Evolutionary conservation across 2,113 vertebrate species (phyloP).

Genomic region (Saguinus midas): DNA sequence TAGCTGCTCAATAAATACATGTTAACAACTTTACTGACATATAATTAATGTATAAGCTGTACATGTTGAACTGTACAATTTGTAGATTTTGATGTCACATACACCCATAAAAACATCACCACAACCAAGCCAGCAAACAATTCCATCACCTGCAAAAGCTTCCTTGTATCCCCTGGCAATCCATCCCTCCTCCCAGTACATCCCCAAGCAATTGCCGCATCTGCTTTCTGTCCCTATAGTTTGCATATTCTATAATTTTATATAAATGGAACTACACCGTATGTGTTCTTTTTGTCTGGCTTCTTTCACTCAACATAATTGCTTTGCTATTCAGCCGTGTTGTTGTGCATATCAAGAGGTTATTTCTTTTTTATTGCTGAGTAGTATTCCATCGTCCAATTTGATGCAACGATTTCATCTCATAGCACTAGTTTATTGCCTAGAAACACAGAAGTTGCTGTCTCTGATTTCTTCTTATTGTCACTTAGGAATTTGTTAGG

Average conservation of each 20-base stretch:
- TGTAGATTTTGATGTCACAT: background rate
- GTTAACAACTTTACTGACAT: background rate
- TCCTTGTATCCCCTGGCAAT: background rate
- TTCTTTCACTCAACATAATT: background rate
- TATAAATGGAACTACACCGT: background rate
- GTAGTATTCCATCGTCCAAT: background rate
- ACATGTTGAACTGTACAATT: background rate
- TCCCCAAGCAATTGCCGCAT: background rate
- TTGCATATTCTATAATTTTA: background rate
- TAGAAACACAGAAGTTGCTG: background rate
- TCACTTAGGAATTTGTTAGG: background rate
- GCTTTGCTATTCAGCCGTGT: background rate
- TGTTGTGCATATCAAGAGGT: background rate
- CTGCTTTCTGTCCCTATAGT: background rate
- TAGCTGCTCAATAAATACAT: background rate
- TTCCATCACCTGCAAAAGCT: background rate
- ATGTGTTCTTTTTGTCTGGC: background rate
- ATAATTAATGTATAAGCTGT: background rate
- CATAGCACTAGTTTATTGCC: background rate
- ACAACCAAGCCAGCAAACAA: background rate
- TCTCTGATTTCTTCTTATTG: background rate
- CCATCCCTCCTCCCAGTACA: background rate
- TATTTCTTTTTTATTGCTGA: background rate
- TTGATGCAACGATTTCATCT: background rate
- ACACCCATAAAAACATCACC: background rate